phyloP scores from a whole-genome alignment of 1,140 invertebrate species.

The Lepidostoma basale region DNA sequence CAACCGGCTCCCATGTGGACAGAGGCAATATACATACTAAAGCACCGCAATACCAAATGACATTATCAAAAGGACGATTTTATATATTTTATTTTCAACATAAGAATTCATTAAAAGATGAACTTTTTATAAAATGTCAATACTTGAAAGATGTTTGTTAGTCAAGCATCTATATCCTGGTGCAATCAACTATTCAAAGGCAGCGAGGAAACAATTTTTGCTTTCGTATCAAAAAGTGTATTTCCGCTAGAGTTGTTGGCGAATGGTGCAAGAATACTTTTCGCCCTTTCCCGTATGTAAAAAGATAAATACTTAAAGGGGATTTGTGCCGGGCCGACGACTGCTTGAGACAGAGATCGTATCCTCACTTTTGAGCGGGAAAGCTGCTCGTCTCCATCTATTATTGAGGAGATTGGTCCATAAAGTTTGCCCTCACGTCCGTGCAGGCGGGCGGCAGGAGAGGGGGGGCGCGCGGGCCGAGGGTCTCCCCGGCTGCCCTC shows the following conservation, averaged over 20 bases:
- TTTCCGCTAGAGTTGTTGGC: not conserved
- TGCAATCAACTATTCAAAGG: not conserved
- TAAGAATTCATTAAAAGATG: too few relatives aligned
- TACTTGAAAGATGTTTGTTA: not conserved
- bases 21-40: too few relatives aligned
- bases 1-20: not conserved
- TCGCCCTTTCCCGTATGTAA: not conserved
- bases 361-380: slow-evolving; percentile 41
- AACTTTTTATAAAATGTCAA: too few relatives aligned
- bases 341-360: slow-evolving; percentile 28
- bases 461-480: not conserved
- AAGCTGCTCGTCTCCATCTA: slow-evolving; percentile 46
- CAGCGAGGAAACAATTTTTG: not conserved
- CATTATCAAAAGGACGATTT: too few relatives aligned
- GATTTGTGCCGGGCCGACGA: not conserved
- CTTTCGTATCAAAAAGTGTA: not conserved
- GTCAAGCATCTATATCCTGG: not conserved
- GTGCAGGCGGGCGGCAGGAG: slow-evolving; percentile 16
- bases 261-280: too few relatives aligned
- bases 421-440: slow-evolving; percentile 46
- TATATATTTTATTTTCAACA: too few relatives aligned
- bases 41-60: too few relatives aligned
- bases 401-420: slow-evolving; percentile 46
- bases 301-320: slow-evolving; percentile 1
- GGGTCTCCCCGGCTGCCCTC: not conserved